Evolutionary conservation across 2,888 invertebrate species (phyloP).

Genomic region (Cephus runcator): DNA sequence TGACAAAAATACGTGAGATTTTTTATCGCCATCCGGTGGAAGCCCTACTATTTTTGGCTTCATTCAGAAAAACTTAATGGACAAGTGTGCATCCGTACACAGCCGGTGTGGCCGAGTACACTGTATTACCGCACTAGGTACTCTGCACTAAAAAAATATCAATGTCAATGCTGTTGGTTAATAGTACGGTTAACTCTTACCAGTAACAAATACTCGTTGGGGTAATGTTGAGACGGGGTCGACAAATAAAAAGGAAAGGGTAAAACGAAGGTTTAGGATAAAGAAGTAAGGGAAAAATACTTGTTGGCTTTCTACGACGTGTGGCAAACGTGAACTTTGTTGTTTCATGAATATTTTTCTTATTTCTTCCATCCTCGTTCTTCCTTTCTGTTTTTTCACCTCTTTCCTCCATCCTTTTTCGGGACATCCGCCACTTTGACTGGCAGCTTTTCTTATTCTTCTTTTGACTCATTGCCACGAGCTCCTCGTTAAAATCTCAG

Average conservation of each 20-base stretch:
- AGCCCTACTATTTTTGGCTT: constrained; percentile 10
- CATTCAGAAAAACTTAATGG: constrained; percentile 15
- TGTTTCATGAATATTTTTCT: neutral
- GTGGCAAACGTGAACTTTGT: neutral
- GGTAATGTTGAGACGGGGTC: too few species aligned
- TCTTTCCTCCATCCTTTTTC: neutral
- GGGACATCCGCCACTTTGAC: neutral
- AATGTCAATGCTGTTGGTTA: too few species aligned
- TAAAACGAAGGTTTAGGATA: too few species aligned
- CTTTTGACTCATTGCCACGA: neutral
- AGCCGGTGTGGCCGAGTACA: neutral
- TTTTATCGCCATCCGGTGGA: constrained; percentile 35
- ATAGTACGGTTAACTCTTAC: too few species aligned
- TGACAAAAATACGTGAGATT: constrained; percentile 41
- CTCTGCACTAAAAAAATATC: too few species aligned
- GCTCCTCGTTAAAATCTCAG: too few species aligned
- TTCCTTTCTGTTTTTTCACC: neutral
- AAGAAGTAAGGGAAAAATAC: neutral
- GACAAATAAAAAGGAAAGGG: too few species aligned
- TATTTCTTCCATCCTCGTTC: neutral
- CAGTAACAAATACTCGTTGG: too few species aligned
- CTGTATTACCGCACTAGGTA: neutral
- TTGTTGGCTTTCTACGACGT: neutral
- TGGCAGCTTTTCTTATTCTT: neutral
- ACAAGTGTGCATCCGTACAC: constrained; percentile 10